phyloP scores from a whole-genome alignment of 2,113 vertebrate species.

The Psittacus erithacus region DNA sequence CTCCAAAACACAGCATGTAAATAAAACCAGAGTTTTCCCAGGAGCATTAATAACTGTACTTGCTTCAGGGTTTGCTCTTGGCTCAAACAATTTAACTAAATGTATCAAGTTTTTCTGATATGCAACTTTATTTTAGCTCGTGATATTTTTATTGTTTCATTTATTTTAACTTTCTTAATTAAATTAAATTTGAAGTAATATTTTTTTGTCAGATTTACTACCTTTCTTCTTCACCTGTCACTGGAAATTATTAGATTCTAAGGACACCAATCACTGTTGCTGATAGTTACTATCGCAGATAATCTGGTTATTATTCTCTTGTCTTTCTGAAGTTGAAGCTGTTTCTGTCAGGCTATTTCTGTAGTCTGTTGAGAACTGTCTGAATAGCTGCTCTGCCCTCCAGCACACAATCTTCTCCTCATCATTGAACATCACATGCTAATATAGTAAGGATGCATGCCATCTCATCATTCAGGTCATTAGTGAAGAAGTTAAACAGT shows the following conservation, averaged over 20 bases:
- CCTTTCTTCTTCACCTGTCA: not conserved
- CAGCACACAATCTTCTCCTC: not conserved
- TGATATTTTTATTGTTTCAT: not conserved
- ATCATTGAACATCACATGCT: not conserved
- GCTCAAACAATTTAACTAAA: not conserved
- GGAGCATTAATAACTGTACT: not conserved
- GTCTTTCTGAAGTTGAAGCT: not conserved
- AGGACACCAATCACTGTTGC: not conserved
- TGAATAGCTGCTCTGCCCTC: not conserved
- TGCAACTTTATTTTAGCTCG: not conserved
- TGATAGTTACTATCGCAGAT: not conserved
- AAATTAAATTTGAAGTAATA: not conserved
- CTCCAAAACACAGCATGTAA: not conserved
- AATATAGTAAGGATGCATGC: not conserved
- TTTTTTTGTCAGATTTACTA: not conserved
- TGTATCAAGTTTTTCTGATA: not conserved
- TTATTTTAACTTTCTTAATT: not conserved
- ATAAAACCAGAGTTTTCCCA: not conserved
- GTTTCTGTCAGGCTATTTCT: not conserved
- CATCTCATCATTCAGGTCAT: not conserved
- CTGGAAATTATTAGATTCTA: not conserved
- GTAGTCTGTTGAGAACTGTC: not conserved
- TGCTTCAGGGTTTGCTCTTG: not conserved
- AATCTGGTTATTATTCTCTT: not conserved
- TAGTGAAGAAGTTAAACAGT: not conserved